These are phyloP conservation scores for Congeria kusceri DNA, from an alignment of 2,888 invertebrate genomes.

Conservation along the genomic window DNA sequence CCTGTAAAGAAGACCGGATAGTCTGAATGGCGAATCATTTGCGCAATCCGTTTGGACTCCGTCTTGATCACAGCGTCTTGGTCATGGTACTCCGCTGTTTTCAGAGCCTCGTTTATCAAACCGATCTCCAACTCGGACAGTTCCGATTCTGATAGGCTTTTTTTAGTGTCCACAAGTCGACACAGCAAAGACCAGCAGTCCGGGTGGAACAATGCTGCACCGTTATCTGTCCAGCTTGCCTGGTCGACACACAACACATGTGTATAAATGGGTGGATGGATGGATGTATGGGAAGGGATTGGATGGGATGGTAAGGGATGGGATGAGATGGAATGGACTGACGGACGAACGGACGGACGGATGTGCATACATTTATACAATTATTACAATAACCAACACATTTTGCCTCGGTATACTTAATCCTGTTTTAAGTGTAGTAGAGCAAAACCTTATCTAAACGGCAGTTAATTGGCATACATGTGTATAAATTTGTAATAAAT, in stretches of 20 bases:
- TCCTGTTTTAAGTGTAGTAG: no score
- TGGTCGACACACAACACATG: slow-evolving; percentile 2
- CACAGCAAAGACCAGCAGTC: slow-evolving; percentile 66
- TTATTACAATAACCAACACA: no score
- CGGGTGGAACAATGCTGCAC: slow-evolving; percentile 69
- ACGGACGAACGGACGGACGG: no score
- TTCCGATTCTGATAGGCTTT: slow-evolving; percentile 3
- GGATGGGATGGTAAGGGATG: no score
- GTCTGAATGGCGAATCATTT: slow-evolving; percentile 67
- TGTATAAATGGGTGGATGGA: background rate
- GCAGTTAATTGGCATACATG: no score
- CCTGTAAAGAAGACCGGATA: slow-evolving; percentile 80
- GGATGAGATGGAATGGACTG: no score
- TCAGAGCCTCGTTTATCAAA: slow-evolving; percentile 72
- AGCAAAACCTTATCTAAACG: no score
- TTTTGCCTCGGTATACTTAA: no score
- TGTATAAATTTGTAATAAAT: no score
- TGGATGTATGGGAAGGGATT: no score
- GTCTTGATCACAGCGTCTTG: slow-evolving; percentile 56
- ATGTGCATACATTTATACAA: no score
- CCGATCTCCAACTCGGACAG: slow-evolving; percentile 63
- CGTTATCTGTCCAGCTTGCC: slow-evolving; percentile 63
- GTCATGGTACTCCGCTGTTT: slow-evolving; percentile 79
- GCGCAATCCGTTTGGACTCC: slow-evolving; percentile 71
- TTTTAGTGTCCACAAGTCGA: slow-evolving; percentile 1